Evolutionary conservation across 1,140 invertebrate species (phyloP).

Genomic region (Drosophila nebulosa): DNA sequence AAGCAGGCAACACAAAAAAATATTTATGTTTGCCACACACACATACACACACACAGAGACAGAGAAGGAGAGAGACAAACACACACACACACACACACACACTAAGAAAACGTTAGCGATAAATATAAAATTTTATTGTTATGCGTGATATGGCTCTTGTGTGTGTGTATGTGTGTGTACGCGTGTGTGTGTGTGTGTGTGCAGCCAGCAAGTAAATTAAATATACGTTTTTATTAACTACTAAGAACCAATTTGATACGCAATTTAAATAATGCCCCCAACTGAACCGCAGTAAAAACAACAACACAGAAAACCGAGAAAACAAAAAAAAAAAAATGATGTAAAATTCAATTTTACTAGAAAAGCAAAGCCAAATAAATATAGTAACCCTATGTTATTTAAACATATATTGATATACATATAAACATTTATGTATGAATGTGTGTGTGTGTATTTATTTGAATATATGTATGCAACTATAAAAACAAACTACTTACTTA

Average conservation of each 20-base stretch:
- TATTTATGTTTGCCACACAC: conserved; percentile 62
- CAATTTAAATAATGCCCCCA: conserved; percentile 70
- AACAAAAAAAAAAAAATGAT: conserved; percentile 51
- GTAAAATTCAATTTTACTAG: conserved; percentile 74
- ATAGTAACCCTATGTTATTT: conserved; percentile 67
- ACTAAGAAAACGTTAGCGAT: conserved; percentile 72
- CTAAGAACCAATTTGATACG: conserved; percentile 79
- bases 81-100: conserved; percentile 17
- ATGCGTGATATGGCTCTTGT: conserved; percentile 49
- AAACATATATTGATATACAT: conserved; percentile 54
- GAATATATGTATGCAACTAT: conserved; percentile 26
- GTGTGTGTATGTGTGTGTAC: conserved; percentile 20
- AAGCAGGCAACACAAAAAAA: conserved; percentile 49
- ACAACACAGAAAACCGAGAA: conserved; percentile 6
- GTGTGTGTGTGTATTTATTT: conserved; percentile 5
- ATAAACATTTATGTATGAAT: conserved; percentile 6
- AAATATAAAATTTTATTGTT: conserved; percentile 80
- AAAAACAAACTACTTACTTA: conserved; percentile 71
- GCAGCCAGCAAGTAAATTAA: conserved; percentile 68
- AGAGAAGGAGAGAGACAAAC: conserved; percentile 1
- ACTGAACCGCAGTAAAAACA: background rate
- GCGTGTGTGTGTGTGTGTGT: conserved; percentile 14
- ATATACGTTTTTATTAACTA: conserved; percentile 80
- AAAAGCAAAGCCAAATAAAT: conserved; percentile 71
- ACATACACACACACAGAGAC: conserved; percentile 24